phyloP scores from a whole-genome alignment of 2,113 vertebrate species.

The Pogonocichla stellata region DNA sequence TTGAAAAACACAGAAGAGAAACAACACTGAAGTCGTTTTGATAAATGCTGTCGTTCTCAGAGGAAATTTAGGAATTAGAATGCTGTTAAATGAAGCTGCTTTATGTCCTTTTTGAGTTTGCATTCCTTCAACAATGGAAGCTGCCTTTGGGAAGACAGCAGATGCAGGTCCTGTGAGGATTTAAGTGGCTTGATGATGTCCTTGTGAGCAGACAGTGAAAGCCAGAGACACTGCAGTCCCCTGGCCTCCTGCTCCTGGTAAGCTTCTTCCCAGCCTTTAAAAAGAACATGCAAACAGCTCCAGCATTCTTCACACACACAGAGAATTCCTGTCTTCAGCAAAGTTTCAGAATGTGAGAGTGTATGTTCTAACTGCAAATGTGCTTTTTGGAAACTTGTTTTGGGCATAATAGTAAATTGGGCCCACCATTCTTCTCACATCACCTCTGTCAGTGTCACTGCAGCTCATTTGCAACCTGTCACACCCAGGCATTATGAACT shows the following conservation, averaged over 20 bases:
- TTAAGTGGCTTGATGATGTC: not conserved
- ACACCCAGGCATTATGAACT: not conserved
- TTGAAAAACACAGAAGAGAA: not conserved
- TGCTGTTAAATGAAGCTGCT: not conserved
- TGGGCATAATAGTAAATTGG: not conserved
- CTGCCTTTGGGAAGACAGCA: not conserved
- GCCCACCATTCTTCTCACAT: not conserved
- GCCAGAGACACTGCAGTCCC: not conserved
- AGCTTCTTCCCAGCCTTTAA: not conserved
- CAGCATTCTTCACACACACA: not conserved
- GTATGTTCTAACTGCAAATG: not conserved
- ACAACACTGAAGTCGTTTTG: not conserved
- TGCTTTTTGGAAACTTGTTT: not conserved
- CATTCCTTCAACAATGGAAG: not conserved
- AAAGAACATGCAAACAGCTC: not conserved
- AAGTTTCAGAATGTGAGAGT: not conserved
- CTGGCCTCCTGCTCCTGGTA: not conserved
- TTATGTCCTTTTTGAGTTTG: not conserved
- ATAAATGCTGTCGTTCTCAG: conserved; percentile 6
- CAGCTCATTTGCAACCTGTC: not conserved
- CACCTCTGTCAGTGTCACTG: not conserved
- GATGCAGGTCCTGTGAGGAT: not conserved
- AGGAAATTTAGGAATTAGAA: not conserved
- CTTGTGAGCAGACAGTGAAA: not conserved
- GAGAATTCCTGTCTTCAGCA: not conserved